These are phyloP conservation scores for Drosophila histrio DNA, from an alignment of 2,888 invertebrate species.

Conservation along the genomic window DNA sequence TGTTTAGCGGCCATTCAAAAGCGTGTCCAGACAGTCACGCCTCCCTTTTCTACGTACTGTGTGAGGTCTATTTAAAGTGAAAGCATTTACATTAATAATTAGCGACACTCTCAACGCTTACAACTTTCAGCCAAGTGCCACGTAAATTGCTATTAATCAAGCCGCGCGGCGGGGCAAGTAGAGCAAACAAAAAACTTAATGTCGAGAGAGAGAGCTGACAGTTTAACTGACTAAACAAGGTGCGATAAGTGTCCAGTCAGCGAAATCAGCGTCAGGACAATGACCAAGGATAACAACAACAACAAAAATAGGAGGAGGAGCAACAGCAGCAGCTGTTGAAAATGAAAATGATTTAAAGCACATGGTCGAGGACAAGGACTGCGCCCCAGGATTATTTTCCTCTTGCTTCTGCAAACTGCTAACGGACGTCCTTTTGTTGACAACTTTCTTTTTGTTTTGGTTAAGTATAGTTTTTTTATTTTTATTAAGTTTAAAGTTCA, in stretches of 20 bases:
- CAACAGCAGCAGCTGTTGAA: constrained; percentile 69
- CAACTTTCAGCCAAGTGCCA: constrained; percentile 19
- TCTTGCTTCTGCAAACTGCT: not conserved
- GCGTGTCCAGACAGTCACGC: constrained; percentile 45
- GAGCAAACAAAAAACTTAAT: constrained; percentile 37
- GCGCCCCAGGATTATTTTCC: constrained; percentile 15
- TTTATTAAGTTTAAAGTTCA: constrained; percentile 58
- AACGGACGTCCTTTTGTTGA: constrained; percentile 34
- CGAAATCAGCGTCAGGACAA: constrained; percentile 75
- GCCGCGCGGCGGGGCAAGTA: not conserved
- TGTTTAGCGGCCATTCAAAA: constrained; percentile 62
- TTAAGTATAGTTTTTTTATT: constrained; percentile 28
- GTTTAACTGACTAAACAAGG: constrained; percentile 80
- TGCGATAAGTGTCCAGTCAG: constrained; percentile 75
- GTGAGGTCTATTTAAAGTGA: constrained; percentile 58
- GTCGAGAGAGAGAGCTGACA: constrained; percentile 57
- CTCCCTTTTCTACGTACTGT: not conserved
- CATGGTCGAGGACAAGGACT: constrained; percentile 47
- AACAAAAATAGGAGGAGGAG: constrained; percentile 5
- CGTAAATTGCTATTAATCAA: constrained; percentile 76
- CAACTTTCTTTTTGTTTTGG: constrained; percentile 24
- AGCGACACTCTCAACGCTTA: constrained; percentile 44
- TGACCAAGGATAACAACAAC: constrained; percentile 52
- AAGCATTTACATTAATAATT: constrained; percentile 82
- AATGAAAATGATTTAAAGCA: constrained; percentile 80